Evolutionary conservation across 2,797 vertebrate species (phyloP).

Genomic region (Gallinago stenura): DNA sequence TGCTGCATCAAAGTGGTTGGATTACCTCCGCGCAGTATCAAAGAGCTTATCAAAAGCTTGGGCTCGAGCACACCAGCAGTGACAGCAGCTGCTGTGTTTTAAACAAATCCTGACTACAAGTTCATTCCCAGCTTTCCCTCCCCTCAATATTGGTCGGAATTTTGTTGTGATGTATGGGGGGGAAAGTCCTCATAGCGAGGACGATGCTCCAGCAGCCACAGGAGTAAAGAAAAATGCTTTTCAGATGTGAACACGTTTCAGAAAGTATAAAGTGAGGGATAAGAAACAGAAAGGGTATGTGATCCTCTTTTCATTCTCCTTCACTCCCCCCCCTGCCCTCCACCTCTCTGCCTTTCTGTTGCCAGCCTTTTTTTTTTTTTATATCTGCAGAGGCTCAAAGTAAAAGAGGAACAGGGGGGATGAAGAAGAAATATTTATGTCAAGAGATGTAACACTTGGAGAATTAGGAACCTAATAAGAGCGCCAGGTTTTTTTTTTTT

Average conservation of each 20-base stretch:
- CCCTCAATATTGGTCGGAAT: constrained; percentile 68
- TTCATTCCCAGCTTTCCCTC: constrained; percentile 71
- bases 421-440: constrained; percentile 37
- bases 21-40: constrained; percentile 64
- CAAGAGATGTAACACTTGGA: constrained; percentile 39
- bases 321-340: background rate
- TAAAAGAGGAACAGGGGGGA: background rate
- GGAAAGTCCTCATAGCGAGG: background rate
- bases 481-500: background rate
- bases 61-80: constrained; percentile 8
- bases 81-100: constrained; percentile 72
- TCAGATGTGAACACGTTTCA: constrained; percentile 60
- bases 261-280: constrained; percentile 50
- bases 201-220: constrained; percentile 38
- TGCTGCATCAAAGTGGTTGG: constrained; percentile 41
- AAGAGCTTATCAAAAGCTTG: constrained; percentile 60
- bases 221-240: constrained; percentile 55
- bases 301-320: constrained; percentile 19
- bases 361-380: background rate
- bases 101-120: constrained; percentile 64
- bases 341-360: background rate
- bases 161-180: constrained; percentile 62
- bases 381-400: background rate
- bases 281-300: constrained; percentile 18
- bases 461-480: constrained; percentile 34